These are phyloP conservation scores for Idaea dimidiata DNA, from an alignment of 2,888 invertebrate genomes.

Conservation along the genomic window DNA sequence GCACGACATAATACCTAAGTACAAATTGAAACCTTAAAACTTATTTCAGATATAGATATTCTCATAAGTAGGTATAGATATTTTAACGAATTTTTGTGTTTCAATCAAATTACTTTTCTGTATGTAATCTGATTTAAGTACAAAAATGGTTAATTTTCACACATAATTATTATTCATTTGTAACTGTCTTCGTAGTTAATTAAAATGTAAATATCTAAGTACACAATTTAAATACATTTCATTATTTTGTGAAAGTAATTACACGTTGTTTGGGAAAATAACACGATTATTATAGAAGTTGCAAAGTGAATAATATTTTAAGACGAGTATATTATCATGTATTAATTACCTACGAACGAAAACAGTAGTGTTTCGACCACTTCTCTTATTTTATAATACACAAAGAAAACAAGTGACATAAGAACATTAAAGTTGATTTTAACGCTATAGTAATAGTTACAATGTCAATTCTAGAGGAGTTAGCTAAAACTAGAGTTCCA, in stretches of 20 bases:
- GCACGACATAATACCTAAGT: background rate
- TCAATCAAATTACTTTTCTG: background rate
- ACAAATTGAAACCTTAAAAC: background rate
- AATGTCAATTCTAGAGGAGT: no score
- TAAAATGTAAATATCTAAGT: background rate
- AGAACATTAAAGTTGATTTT: no score
- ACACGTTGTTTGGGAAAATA: background rate
- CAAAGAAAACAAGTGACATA: no score
- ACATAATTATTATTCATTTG: background rate
- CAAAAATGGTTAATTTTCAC: no score
- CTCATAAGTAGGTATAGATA: background rate
- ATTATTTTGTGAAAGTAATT: slow-evolving; percentile 1
- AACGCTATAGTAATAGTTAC: no score
- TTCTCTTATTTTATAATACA: no score
- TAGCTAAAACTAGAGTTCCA: no score
- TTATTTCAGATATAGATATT: background rate
- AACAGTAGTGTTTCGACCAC: no score
- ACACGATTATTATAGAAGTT: background rate
- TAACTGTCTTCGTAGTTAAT: background rate
- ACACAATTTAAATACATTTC: background rate
- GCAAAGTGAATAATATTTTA: background rate
- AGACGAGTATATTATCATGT: no score
- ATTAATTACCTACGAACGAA: no score
- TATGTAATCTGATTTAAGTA: no score
- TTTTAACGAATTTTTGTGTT: background rate